These are phyloP conservation scores for Meloidogyne floridensis DNA, from an alignment of 1,140 invertebrate genomes.

Conservation along the genomic window DNA sequence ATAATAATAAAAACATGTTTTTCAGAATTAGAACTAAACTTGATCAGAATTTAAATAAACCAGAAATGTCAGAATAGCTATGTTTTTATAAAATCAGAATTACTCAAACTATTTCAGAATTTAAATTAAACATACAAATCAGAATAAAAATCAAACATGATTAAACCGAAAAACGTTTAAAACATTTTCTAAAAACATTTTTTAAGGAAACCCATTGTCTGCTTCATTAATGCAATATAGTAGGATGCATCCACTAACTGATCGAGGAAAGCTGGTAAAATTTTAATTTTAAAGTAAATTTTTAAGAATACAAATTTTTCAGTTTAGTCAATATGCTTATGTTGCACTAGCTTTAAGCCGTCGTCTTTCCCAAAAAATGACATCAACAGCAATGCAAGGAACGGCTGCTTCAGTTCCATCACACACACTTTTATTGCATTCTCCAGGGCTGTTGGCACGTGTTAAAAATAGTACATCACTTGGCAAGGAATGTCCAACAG, in stretches of 20 bases:
- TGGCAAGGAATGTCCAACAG: constrained; percentile 31
- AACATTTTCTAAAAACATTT: neutral
- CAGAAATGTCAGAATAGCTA: too few species aligned
- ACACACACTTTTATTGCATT: constrained; percentile 8
- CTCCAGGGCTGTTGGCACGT: neutral
- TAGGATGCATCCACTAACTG: constrained; percentile 32
- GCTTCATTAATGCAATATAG: constrained; percentile 35
- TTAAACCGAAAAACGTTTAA: too few species aligned
- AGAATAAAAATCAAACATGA: too few species aligned
- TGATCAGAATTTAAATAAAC: too few species aligned
- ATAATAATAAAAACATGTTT: too few species aligned
- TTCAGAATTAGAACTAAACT: too few species aligned
- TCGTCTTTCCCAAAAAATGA: constrained; percentile 36
- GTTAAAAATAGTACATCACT: constrained; percentile 33
- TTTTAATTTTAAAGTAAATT: neutral
- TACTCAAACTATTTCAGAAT: too few species aligned
- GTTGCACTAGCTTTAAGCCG: constrained; percentile 37
- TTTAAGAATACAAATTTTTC: neutral
- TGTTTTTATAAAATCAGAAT: too few species aligned
- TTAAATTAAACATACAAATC: too few species aligned
- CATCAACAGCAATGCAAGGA: constrained; percentile 30
- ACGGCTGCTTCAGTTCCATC: constrained; percentile 19
- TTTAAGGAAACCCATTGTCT: constrained; percentile 42
- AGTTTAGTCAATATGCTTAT: constrained; percentile 46
- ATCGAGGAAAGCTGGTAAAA: constrained; percentile 28